Percentiles rank a stretch among this genome's conserved stretches.
phyloP scores from a whole-genome alignment of 2,888 invertebrate species.

The Deilephila porcellus region DNA sequence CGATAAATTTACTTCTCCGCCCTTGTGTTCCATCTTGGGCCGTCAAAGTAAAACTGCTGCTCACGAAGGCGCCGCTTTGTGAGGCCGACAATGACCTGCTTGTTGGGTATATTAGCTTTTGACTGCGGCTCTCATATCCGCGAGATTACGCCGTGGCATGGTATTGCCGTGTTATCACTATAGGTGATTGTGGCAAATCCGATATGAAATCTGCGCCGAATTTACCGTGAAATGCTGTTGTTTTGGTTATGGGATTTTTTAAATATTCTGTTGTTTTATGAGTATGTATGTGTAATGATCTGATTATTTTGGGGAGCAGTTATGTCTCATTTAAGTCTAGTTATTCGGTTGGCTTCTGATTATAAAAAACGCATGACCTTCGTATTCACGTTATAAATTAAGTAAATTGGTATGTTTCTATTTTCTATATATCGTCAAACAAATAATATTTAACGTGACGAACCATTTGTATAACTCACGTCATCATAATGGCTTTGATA shows the following conservation, averaged over 20 bases:
- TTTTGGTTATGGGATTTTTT: not conserved
- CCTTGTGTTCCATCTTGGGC: not conserved
- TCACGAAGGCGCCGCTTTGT: slow-evolving; percentile 51
- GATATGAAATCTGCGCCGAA: not conserved
- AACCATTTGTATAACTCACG: too few species aligned
- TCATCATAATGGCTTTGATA: too few species aligned
- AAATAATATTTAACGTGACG: too few species aligned
- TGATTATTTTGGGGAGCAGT: too few species aligned
- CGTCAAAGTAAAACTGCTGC: slow-evolving; percentile 37
- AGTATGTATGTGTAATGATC: too few species aligned
- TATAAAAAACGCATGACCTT: too few species aligned
- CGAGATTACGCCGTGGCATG: slow-evolving; percentile 16
- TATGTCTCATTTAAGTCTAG: too few species aligned
- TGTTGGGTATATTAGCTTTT: slow-evolving; percentile 50
- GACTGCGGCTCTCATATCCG: slow-evolving; percentile 38
- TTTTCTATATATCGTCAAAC: too few species aligned
- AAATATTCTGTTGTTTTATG: not conserved
- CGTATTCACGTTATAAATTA: too few species aligned
- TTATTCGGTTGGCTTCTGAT: too few species aligned
- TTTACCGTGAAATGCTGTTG: not conserved
- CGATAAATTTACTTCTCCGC: not conserved
- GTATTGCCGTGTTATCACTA: slow-evolving; percentile 17
- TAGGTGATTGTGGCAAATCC: slow-evolving; percentile 8
- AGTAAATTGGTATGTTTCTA: too few species aligned
- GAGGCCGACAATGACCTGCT: slow-evolving; percentile 50